Conservation (phyloP, 2,888 invertebrate species). For the Acanthoscelides obtectus region DNA sequence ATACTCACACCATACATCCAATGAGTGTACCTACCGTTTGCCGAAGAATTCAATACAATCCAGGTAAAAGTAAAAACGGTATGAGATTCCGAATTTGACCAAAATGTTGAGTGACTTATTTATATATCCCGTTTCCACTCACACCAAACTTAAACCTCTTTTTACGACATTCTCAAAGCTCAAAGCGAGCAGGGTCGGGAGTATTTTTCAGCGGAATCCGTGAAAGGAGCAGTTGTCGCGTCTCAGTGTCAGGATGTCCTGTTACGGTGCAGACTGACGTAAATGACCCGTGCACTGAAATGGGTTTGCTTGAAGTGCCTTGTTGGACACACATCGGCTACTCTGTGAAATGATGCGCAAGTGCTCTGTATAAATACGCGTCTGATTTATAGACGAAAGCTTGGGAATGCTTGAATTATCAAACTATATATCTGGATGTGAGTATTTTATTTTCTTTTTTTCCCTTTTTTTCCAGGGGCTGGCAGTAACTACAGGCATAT, state of each 20-base stretch:
- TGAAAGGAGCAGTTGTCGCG: not conserved
- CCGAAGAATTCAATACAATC: too few relatives aligned
- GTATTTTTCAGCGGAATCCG: not conserved
- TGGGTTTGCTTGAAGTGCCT: not conserved
- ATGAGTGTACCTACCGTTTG: too few relatives aligned
- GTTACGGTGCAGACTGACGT: not conserved
- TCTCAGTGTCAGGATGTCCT: not conserved
- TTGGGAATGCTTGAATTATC: too few relatives aligned
- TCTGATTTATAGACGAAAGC: not conserved
- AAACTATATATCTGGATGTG: too few relatives aligned
- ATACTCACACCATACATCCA: too few relatives aligned
- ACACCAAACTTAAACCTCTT: not conserved
- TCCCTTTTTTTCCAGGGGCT: too few relatives aligned
- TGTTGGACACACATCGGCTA: not conserved
- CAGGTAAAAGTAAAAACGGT: too few relatives aligned
- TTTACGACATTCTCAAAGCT: not conserved
- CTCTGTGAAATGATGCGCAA: not conserved
- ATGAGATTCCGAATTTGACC: too few relatives aligned
- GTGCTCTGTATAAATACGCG: not conserved
- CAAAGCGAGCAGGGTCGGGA: not conserved
- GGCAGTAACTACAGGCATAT: too few relatives aligned
- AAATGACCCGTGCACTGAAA: not conserved
- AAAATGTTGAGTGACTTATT: too few relatives aligned
- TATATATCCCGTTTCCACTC: not conserved
- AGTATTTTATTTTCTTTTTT: too few relatives aligned